phyloP scores from a whole-genome alignment of 2,113 vertebrate species.

The Ictidomys tridecemlineatus region DNA sequence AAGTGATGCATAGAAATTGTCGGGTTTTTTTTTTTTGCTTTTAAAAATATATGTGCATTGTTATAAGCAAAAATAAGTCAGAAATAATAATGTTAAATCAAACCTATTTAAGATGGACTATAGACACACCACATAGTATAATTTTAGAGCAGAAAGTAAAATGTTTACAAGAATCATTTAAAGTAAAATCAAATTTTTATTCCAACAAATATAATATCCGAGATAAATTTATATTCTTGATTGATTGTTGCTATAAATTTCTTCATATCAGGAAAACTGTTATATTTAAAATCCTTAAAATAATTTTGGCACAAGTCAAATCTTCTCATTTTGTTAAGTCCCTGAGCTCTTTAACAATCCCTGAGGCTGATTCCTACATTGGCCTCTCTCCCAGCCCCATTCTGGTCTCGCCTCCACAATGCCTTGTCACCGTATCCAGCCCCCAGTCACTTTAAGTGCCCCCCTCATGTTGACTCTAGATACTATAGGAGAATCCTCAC shows the following conservation, averaged over 20 bases:
- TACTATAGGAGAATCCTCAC: neutral
- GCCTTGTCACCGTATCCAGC: no score
- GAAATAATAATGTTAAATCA: conserved; percentile 57
- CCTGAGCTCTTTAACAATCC: conserved; percentile 79
- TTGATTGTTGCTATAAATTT: conserved; percentile 44
- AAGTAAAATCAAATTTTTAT: conserved; percentile 44
- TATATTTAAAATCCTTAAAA: conserved; percentile 50
- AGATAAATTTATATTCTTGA: conserved; percentile 39
- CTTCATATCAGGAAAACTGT: conserved; percentile 49
- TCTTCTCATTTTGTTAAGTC: conserved; percentile 70
- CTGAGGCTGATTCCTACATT: neutral
- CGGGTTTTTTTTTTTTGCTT: neutral
- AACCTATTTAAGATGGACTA: conserved; percentile 71
- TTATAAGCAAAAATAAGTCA: conserved; percentile 33
- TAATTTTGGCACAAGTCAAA: conserved; percentile 77
- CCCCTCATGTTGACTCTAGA: neutral
- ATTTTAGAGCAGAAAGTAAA: neutral
- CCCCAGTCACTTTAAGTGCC: neutral
- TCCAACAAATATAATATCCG: conserved; percentile 25
- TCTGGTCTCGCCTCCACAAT: neutral
- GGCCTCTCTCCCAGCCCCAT: neutral
- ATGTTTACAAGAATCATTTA: conserved; percentile 32
- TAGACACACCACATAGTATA: neutral
- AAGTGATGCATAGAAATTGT: conserved; percentile 36
- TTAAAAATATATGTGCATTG: neutral